Evolutionary conservation across 2,888 invertebrate genomes (phyloP), one percentile per base, ranked within the genome.

Genomic region (Hololepta plana): DNA sequence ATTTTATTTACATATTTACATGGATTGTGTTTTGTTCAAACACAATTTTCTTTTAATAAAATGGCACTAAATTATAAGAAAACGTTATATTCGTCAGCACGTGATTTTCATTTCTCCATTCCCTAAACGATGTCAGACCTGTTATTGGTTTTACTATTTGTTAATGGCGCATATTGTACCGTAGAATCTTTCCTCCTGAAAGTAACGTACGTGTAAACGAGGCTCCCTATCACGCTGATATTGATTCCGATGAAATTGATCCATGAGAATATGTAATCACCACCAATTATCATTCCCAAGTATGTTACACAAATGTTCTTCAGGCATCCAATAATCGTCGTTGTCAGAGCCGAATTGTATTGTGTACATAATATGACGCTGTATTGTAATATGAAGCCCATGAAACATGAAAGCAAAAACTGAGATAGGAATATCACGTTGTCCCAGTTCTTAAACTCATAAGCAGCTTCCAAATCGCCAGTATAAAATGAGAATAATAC

Each of bases 231-330:
- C 2, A 87, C 81, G 62, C 91, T 93, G 26, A 96, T 75, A 58
- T 96, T 98, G 28, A 98, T 68, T 10, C 98, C 98, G 33, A 88
- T 63, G 58, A 96, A 98, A 55, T 98, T 98, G 16, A 82, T 61
- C 72, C 75, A 75, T 2, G 84, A 79, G 54, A 93, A 98, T 32
- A 93, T 71, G 55, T 98, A 98, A 55, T 98, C 98, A 8, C 95
- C 96, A 22, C 95, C 96, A 30, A 96, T 81, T 21, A 93, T 71
- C 95, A 98, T 98, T 14, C 96, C 96, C 35, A 91, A 62, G 57
- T 98, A 98, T 1, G 98, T 98, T 3, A 98, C 85, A 39, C 90
- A 70, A 39, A 98, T 82, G 58, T 98, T 98, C 62, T 98, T 98
- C 28, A 98, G 63, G 46, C 96, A 95, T 4, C 98, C 98, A 37